Evolutionary conservation across 2,113 vertebrate species (phyloP).

Genomic region (Eolophus roseicapilla): DNA sequence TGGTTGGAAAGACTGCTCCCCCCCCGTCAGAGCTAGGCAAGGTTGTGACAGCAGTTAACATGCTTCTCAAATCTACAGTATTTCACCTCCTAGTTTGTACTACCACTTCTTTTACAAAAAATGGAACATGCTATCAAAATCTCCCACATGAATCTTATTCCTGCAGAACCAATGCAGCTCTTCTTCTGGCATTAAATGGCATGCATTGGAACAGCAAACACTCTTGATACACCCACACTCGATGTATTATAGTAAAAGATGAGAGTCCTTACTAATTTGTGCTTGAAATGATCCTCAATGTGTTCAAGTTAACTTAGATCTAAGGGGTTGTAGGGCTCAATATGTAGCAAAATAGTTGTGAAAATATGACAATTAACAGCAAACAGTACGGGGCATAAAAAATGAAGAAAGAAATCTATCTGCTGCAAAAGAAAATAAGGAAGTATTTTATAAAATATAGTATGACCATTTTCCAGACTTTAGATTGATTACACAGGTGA

Average conservation of each 20-base stretch:
- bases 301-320: not conserved
- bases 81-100: not conserved
- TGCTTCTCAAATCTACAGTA: not conserved
- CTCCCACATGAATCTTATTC: not conserved
- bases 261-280: not conserved
- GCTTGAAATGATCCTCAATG: not conserved
- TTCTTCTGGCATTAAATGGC: not conserved
- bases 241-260: not conserved
- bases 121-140: not conserved
- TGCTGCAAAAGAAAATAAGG: not conserved
- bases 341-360: not conserved
- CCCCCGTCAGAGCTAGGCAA: not conserved
- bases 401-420: not conserved
- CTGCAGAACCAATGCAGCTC: not conserved
- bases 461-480: not conserved
- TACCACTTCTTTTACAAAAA: not conserved
- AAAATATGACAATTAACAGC: not conserved
- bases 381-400: not conserved
- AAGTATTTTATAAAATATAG: not conserved
- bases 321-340: not conserved
- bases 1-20: not conserved
- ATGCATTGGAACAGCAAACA: not conserved
- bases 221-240: not conserved
- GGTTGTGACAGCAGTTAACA: not conserved
- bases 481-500: not conserved